Evolutionary conservation across 2,113 vertebrate genomes (phyloP), one percentile per base, ranked within the genome.

Genomic region (Cyanoliseus patagonus): DNA sequence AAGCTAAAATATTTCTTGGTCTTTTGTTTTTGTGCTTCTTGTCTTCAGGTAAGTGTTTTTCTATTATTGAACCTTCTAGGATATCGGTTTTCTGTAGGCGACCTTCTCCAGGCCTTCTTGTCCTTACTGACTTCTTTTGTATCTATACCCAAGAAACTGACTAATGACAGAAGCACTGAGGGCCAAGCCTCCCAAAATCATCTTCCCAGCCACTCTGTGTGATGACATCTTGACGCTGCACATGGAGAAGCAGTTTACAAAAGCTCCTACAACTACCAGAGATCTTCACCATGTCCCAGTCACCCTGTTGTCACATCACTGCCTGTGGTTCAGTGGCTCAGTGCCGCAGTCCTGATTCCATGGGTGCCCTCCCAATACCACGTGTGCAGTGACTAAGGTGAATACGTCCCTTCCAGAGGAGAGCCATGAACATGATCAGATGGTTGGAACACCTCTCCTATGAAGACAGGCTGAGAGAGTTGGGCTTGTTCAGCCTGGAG

Each of bases 141-240:
- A 25, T 20, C 55, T 46, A 27, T 13, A 8, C 28, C 10, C 42
- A 30, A 59, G 28, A 5, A 9, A 6, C 39, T 77, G 42, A 88
- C 13, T 31, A 20, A 31, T 0, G 0, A 52, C 11, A 1, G 2
- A 78, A 68, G 30, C n/a, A 42, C 20, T 0, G 0, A 41, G 22
- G 31, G 1, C 23, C 27, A 77, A 64, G 6, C 9, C 15, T 77
- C 31, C n/a, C 27, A 53, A 68, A 31, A 35, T 46, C 28, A 10
- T 24, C 30, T 16, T 76, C 12, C 23, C 27, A 49, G 14, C 12
- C 23, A 6, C 37, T 42, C 10, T 30, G 6, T 7, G 17, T 22
- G 25, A 70, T 61, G 37, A 33, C 18, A 23, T 20, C 53, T 64
- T 72, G n/a, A 17, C n/a, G n/a, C 41, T 31, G 4, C 12, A 31